phyloP scores from a whole-genome alignment of 2,888 invertebrate genomes.

The Poecilobothrus nobilitatus region DNA sequence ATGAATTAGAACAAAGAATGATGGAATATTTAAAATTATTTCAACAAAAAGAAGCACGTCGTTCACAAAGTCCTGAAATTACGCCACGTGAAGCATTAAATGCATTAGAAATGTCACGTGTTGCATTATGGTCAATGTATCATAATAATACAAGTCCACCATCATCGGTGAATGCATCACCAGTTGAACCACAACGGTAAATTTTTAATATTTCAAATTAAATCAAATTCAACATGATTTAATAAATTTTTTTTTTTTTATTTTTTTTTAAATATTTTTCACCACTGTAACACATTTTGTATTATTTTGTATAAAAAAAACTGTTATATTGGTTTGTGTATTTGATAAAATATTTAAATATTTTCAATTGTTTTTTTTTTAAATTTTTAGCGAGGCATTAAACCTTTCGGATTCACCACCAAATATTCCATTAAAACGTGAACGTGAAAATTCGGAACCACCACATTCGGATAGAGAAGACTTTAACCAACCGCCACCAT shows the following conservation, averaged over 20 bases:
- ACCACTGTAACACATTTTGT: constrained; percentile 13
- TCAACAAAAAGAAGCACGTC: constrained; percentile 39
- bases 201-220: constrained; percentile 19
- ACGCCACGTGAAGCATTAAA: constrained; percentile 46
- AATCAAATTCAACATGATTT: background rate
- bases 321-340: background rate
- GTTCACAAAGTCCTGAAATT: constrained; percentile 44
- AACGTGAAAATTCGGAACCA: constrained; percentile 36
- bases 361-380: constrained; percentile 17
- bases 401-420: constrained; percentile 63
- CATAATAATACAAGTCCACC: constrained; percentile 57
- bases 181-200: constrained; percentile 45
- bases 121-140: constrained; percentile 76
- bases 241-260: no score
- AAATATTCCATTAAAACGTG: constrained; percentile 48
- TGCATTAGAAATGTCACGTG: constrained; percentile 67
- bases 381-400: constrained; percentile 64
- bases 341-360: background rate
- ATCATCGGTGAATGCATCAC: constrained; percentile 43
- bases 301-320: background rate
- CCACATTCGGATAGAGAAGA: constrained; percentile 35
- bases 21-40: constrained; percentile 71
- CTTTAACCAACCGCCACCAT: constrained; percentile 51
- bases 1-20: constrained; percentile 69
- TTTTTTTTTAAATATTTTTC: constrained; percentile 5